These are phyloP conservation scores for Drosophila paulistorum DNA, from an alignment of 1,140 invertebrate species.

Conservation along the genomic window DNA sequence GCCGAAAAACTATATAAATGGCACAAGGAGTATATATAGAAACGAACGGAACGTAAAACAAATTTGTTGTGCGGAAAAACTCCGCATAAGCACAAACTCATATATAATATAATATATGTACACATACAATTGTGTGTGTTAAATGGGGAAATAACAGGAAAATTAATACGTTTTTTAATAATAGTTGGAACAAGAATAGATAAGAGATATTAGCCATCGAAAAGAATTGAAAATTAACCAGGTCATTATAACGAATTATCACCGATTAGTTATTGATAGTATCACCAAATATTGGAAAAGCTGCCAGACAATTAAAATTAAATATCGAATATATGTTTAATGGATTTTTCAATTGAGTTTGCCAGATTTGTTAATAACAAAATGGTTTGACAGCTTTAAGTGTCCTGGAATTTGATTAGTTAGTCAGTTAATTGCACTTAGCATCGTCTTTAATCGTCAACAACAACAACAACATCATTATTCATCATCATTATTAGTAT, in stretches of 20 bases:
- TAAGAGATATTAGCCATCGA: conserved; percentile 3
- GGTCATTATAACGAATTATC: neutral
- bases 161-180: neutral
- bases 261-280: neutral
- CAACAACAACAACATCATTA: conserved; percentile 54
- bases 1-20: conserved; percentile 12
- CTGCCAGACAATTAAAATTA: neutral
- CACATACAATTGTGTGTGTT: neutral
- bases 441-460: conserved; percentile 50
- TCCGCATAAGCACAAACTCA: conserved; percentile 8
- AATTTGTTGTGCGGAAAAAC: neutral
- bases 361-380: neutral
- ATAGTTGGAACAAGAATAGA: conserved; percentile 1
- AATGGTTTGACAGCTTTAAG: conserved; percentile 1
- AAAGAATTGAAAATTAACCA: conserved; percentile 5
- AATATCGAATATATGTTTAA: neutral
- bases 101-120: neutral
- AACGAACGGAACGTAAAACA: conserved; percentile 10
- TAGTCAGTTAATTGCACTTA: conserved; percentile 24
- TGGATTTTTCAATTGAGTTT: neutral
- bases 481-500: conserved; percentile 38
- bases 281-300: neutral
- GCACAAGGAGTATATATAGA: neutral
- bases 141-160: neutral
- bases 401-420: conserved; percentile 11